phyloP scores from a whole-genome alignment of 1,140 invertebrate species.

The Rhizoglyphus robini region DNA sequence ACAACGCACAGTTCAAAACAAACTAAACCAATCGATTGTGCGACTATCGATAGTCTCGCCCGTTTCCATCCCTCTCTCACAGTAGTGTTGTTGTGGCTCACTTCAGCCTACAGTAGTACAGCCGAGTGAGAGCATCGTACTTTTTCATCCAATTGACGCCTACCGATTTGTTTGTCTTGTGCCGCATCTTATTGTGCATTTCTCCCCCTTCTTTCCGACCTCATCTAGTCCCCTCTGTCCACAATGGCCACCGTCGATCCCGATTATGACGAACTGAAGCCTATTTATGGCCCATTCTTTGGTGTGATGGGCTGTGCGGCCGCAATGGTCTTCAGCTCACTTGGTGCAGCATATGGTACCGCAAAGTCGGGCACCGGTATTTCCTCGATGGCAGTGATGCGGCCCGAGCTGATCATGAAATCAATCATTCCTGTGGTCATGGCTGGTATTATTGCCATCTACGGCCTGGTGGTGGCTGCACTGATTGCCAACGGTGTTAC shows the following conservation, averaged over 20 bases:
- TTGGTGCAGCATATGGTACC: conserved; percentile 98
- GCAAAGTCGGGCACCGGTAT: conserved; percentile 99
- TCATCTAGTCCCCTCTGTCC: not conserved
- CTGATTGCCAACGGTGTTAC: conserved; percentile 76
- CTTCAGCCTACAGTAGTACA: not conserved
- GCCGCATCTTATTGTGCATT: not conserved
- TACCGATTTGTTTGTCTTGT: not conserved
- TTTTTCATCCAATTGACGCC: not conserved
- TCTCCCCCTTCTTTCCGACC: not conserved
- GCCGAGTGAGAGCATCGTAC: too few relatives aligned
- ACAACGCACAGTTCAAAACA: not conserved
- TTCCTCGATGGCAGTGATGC: conserved; percentile 98
- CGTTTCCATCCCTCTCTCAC: not conserved
- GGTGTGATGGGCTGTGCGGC: conserved; percentile 97
- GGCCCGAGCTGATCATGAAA: conserved; percentile 99
- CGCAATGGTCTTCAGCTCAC: conserved; percentile 91
- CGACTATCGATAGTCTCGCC: too few relatives aligned
- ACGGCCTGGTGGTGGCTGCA: conserved; percentile 95
- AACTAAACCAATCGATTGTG: too few relatives aligned
- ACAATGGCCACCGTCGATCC: not conserved
- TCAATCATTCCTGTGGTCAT: conserved; percentile 99
- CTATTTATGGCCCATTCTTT: conserved; percentile 88
- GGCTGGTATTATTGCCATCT: conserved; percentile 99
- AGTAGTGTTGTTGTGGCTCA: not conserved
- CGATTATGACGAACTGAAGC: conserved; percentile 30